A percentile compares a stretch with the other conserved stretches of the same genome.
phyloP scores from a whole-genome alignment of 1,140 invertebrate species.

The Drosophila pseudoobscura region DNA sequence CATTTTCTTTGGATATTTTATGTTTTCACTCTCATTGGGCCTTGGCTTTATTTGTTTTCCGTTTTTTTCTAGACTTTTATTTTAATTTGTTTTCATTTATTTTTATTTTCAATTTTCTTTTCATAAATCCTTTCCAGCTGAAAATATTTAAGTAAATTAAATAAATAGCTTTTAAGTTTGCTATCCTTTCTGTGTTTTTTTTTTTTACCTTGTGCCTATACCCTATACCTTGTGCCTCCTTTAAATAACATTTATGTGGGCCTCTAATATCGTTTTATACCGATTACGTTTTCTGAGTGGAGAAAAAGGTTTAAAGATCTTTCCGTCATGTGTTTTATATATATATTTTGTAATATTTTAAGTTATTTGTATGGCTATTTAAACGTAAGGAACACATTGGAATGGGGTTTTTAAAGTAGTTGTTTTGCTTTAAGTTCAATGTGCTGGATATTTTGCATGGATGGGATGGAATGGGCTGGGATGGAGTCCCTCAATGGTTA shows the following conservation, averaged over 20 bases:
- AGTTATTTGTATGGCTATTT: constrained; percentile 19
- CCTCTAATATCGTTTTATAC: background rate
- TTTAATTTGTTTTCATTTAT: constrained; percentile 50
- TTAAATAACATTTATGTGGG: constrained; percentile 28
- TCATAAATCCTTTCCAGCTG: constrained; percentile 53
- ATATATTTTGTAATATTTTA: constrained; percentile 2
- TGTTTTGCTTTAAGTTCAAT: constrained; percentile 26
- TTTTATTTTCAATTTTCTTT: constrained; percentile 67
- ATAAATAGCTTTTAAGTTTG: constrained; percentile 63
- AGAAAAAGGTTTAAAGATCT: background rate
- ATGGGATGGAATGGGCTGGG: background rate
- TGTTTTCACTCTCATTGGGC: constrained; percentile 16
- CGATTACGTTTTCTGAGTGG: background rate
- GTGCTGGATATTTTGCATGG: constrained; percentile 21
- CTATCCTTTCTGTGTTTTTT: constrained; percentile 33
- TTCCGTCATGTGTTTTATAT: constrained; percentile 16
- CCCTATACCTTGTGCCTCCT: background rate
- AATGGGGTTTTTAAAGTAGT: background rate
- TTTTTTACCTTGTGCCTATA: background rate
- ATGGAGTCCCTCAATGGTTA: constrained; percentile 33
- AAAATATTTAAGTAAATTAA: constrained; percentile 67
- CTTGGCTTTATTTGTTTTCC: constrained; percentile 11
- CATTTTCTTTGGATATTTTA: background rate
- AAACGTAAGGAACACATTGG: constrained; percentile 3
- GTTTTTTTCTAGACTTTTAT: constrained; percentile 18